Conservation (phyloP, 2,888 invertebrate genomes). For the Platerodrilus igneus region DNA sequence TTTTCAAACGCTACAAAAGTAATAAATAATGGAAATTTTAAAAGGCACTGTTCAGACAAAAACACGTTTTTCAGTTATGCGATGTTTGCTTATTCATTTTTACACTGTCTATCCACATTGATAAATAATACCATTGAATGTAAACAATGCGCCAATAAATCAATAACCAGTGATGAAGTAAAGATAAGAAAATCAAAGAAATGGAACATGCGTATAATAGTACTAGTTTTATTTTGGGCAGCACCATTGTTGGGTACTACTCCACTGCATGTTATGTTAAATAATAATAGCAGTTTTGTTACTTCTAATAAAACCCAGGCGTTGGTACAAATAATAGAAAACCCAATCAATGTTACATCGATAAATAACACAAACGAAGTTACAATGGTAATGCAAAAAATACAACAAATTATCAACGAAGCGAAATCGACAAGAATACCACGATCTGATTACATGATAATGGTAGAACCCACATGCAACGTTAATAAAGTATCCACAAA, state of each 20-base stretch:
- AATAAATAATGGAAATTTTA: constrained; percentile 3
- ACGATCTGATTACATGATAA: background rate
- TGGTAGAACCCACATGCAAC: constrained; percentile 11
- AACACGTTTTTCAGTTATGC: constrained; percentile 35
- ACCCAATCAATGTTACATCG: constrained; percentile 33
- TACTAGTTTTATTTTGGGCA: constrained; percentile 25
- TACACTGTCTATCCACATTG: constrained; percentile 38
- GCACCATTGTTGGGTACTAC: constrained; percentile 31
- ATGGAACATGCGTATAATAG: background rate
- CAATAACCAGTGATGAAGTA: background rate
- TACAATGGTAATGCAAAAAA: constrained; percentile 34
- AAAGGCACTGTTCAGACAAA: constrained; percentile 18
- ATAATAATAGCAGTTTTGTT: constrained; percentile 14
- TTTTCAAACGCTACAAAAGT: constrained; percentile 1
- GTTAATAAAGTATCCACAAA: constrained; percentile 26
- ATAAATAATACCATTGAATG: constrained; percentile 33
- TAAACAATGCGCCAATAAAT: constrained; percentile 22
- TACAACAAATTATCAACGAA: constrained; percentile 38
- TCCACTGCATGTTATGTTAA: constrained; percentile 30
- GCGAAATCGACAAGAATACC: constrained; percentile 2
- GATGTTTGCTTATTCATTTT: constrained; percentile 38
- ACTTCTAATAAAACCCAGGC: constrained; percentile 20
- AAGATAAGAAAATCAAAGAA: background rate
- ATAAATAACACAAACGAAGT: constrained; percentile 31
- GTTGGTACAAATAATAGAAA: constrained; percentile 31